Evolutionary conservation across 2,113 vertebrate species (phyloP).

Genomic region (Hiodon alosoides): DNA sequence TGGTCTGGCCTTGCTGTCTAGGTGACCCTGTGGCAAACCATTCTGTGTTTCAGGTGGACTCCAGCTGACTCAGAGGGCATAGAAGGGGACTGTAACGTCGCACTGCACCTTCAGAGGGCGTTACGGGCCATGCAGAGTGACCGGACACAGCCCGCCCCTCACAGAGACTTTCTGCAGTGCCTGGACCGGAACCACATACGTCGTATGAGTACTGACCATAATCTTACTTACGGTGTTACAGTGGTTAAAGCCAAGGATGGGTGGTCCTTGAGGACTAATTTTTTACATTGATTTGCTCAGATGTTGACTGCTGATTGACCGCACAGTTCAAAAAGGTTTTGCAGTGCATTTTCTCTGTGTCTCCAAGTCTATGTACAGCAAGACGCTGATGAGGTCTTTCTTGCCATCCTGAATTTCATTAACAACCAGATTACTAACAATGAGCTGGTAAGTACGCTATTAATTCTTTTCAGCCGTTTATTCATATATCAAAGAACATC

Average conservation of each 20-base stretch:
- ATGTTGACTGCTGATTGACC: background rate
- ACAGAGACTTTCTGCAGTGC: constrained; percentile 47
- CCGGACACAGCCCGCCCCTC: constrained; percentile 19
- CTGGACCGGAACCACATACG: constrained; percentile 48
- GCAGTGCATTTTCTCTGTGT: constrained; percentile 1
- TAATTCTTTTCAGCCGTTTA: background rate
- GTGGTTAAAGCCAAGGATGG: background rate
- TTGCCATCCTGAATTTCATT: constrained; percentile 51
- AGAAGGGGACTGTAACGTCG: constrained; percentile 27
- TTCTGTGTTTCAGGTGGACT: constrained; percentile 47
- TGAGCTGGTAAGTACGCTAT: constrained; percentile 40
- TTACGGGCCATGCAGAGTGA: constrained; percentile 44
- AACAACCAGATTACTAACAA: constrained; percentile 50
- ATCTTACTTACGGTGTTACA: background rate
- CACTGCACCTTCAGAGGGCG: constrained; percentile 43
- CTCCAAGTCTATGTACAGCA: constrained; percentile 49
- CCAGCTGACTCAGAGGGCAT: background rate
- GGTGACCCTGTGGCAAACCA: background rate
- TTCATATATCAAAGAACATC: background rate
- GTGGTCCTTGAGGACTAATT: too few relatives aligned
- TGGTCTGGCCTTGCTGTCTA: background rate
- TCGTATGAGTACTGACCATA: constrained; percentile 37
- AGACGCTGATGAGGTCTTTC: constrained; percentile 63
- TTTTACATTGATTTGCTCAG: too few relatives aligned
- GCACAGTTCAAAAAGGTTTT: too few relatives aligned